Evolutionary conservation across 2,888 invertebrate genomes (phyloP), one percentile per base, ranked within the genome.

Genomic region (Actias luna): DNA sequence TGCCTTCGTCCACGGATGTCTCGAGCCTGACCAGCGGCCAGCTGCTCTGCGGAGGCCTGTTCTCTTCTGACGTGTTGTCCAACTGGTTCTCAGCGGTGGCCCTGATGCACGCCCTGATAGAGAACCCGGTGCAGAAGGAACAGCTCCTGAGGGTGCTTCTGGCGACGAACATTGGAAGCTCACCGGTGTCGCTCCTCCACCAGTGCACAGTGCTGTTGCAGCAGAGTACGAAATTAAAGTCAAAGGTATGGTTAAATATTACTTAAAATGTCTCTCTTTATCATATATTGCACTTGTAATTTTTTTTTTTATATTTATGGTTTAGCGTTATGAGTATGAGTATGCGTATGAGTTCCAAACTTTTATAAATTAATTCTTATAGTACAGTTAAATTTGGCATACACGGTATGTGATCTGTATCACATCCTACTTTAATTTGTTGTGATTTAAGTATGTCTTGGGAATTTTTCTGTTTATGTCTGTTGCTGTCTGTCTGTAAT

Each of bases 41-140:
- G 87, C 91, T 99, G 27, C 93, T 99, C 14, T 99, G 99, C 81
- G 97, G 97, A 1, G 99, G 99, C 0, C 89, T 99, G 31, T 98
- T 99, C 85, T 97, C 97, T 60, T 91, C 94, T 0, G 99, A 99
- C 82, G 93, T 96, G 0, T 90, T 98, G 29, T 97, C 98, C 33
- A 98, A 97, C 85, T 99, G 99, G 99, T 98, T 99, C 88, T 97
- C 98, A 0, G 95, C 98, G 0, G 96, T 98, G 0, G 97, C 98
- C 0, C 88, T 99, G 29, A 96, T 97, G 81, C 98, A 99, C 80
- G 96, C 97, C 0, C 92, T 99, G 25, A 95, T 97, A 7, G 98
- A 98, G 66, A 98, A 98, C 82, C 94, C 95, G 0, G 93, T 93
- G 0, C 96, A 97, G 78, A 98, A 98, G 82, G 98, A 99, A 80